Conservation (phyloP, 2,113 vertebrate genomes). For the Siniperca knerii region DNA sequence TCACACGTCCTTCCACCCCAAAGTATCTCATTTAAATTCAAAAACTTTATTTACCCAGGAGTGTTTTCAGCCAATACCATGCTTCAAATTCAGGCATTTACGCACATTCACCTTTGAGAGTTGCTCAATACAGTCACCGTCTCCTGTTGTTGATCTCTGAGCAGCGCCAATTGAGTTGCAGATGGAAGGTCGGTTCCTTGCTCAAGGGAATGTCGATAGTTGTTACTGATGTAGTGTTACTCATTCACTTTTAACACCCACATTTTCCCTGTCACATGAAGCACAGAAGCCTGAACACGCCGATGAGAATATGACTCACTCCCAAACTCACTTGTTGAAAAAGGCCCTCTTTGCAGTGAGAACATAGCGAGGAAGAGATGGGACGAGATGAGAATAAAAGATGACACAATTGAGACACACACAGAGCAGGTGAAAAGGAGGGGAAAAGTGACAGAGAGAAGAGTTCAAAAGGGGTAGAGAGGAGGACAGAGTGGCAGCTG, state of each 20-base stretch:
- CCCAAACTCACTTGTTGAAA: conserved; percentile 39
- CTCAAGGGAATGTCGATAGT: conserved; percentile 23
- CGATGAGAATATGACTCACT: conserved; percentile 37
- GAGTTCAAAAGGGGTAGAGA: conserved; percentile 18
- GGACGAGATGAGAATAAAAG: conserved; percentile 35
- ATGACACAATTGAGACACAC: conserved; percentile 23
- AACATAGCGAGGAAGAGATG: conserved; percentile 1
- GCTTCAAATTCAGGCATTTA: conserved; percentile 16
- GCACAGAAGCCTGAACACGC: conserved; percentile 29
- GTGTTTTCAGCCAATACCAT: background rate
- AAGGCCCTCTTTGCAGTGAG: background rate
- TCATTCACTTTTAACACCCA: conserved; percentile 56
- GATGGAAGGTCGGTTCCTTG: conserved; percentile 17
- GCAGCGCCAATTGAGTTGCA: background rate
- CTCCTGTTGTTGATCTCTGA: conserved; percentile 25
- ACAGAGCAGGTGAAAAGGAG: background rate
- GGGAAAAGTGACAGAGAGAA: background rate
- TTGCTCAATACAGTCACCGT: background rate
- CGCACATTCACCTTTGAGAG: conserved; percentile 16
- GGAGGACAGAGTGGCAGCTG: background rate
- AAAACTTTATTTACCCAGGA: background rate
- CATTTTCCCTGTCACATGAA: conserved; percentile 35
- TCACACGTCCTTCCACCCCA: background rate
- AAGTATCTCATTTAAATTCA: conserved; percentile 15
- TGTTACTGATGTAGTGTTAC: conserved; percentile 30